Percentiles rank a stretch among this genome's conserved stretches.
Conservation (phyloP, 2,888 invertebrate genomes). For the Gandaritis pyraliata region DNA sequence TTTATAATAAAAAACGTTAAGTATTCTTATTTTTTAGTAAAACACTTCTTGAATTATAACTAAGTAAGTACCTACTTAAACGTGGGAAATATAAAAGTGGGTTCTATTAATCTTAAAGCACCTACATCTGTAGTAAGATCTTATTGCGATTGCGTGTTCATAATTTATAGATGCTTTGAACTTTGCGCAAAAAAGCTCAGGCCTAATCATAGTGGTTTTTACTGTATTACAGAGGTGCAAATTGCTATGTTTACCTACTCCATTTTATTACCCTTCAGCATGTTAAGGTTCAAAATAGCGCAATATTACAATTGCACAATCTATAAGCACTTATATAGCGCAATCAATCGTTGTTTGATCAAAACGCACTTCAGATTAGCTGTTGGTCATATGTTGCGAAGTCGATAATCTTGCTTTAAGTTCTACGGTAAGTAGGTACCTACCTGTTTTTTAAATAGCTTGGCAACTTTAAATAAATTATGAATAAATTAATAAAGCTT, state of each 20-base stretch:
- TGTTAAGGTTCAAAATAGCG: constrained; percentile 24
- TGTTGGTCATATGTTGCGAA: constrained; percentile 58
- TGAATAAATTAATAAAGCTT: no score
- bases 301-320: constrained; percentile 23
- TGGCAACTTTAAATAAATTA: not conserved
- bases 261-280: constrained; percentile 10
- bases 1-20: no score
- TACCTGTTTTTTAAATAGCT: not conserved
- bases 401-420: constrained; percentile 57
- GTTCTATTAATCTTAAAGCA: constrained; percentile 1
- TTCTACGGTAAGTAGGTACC: not conserved
- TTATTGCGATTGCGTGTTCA: constrained; percentile 35
- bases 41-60: no score
- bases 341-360: constrained; percentile 49
- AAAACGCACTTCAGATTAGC: constrained; percentile 54
- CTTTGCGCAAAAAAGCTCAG: constrained; percentile 30
- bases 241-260: constrained; percentile 13
- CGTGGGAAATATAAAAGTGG: not conserved
- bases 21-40: no score
- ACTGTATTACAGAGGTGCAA: constrained; percentile 21
- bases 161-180: constrained; percentile 34
- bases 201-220: constrained; percentile 24
- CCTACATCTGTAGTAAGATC: constrained; percentile 30
- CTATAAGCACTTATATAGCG: constrained; percentile 25
- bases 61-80: not conserved